Conservation (phyloP, 2,113 vertebrate genomes). For the Lagopus muta region DNA sequence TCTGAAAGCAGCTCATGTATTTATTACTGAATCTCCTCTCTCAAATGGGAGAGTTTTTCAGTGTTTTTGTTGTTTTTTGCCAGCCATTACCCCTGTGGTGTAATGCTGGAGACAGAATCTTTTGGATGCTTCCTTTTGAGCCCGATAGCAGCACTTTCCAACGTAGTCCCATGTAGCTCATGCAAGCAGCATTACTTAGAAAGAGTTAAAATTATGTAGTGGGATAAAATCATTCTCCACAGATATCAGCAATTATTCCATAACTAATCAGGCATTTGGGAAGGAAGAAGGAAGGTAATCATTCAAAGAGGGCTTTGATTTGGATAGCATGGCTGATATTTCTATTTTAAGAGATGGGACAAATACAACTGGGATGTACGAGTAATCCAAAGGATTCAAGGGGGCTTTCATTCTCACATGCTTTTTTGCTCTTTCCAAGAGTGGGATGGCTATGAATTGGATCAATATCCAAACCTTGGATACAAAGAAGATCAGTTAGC, state of each 20-base stretch:
- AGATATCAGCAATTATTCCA: neutral
- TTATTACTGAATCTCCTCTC: neutral
- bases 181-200: neutral
- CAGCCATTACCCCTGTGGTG: rapidly evolving
- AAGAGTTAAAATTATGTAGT: neutral
- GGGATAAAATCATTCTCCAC: neutral
- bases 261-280: rapidly evolving
- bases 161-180: neutral
- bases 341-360: neutral
- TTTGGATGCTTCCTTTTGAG: neutral
- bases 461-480: neutral
- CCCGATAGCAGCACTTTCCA: neutral
- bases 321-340: neutral
- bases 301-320: neutral
- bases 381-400: neutral
- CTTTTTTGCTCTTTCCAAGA: neutral
- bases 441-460: neutral
- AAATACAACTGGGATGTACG: neutral
- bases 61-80: neutral
- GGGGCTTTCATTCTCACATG: neutral
- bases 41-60: neutral
- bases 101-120: neutral
- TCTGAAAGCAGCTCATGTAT: rapidly evolving
- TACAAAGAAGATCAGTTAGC: neutral
- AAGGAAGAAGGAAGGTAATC: neutral